Evolutionary conservation across 2,888 invertebrate genomes (phyloP).

Genomic region (Agrilus biguttatus): DNA sequence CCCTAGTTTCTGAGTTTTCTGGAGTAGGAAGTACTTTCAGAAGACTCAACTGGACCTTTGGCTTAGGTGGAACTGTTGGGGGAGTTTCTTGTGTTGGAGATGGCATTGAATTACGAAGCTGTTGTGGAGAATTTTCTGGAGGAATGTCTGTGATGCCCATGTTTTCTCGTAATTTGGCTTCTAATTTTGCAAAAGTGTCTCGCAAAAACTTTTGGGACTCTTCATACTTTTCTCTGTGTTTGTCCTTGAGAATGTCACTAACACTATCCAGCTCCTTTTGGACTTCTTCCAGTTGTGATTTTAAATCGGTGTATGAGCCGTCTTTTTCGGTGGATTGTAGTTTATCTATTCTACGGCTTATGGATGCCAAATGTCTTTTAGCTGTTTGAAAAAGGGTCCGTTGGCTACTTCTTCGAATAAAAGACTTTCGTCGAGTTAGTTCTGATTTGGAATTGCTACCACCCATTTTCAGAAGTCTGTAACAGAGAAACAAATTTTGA

Average conservation of each 20-base stretch:
- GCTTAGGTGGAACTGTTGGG: too few relatives aligned
- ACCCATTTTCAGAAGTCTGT: constrained; percentile 1
- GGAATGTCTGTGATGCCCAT: background rate
- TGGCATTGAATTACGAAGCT: too few relatives aligned
- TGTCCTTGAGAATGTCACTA: constrained; percentile 3
- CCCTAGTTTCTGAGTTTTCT: background rate
- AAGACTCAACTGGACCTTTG: too few relatives aligned
- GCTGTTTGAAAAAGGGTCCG: constrained; percentile 4
- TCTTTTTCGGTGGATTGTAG: background rate
- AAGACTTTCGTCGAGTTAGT: constrained; percentile 4
- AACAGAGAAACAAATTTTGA: too few relatives aligned
- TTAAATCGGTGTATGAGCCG: background rate
- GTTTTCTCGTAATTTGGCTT: background rate
- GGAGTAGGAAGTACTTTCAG: background rate
- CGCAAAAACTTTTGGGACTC: background rate
- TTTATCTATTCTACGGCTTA: constrained; percentile 2
- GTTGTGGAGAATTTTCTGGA: too few relatives aligned
- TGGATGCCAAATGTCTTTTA: constrained; percentile 1
- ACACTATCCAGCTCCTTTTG: constrained; percentile 1
- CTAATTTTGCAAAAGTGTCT: background rate
- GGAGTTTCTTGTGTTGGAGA: too few relatives aligned
- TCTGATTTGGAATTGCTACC: constrained; percentile 3
- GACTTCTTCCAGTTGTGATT: constrained; percentile 1
- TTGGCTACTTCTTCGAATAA: constrained; percentile 6
- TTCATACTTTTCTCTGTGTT: constrained; percentile 4